phyloP scores from a whole-genome alignment of 2,113 vertebrate species.

The Procavia capensis region DNA sequence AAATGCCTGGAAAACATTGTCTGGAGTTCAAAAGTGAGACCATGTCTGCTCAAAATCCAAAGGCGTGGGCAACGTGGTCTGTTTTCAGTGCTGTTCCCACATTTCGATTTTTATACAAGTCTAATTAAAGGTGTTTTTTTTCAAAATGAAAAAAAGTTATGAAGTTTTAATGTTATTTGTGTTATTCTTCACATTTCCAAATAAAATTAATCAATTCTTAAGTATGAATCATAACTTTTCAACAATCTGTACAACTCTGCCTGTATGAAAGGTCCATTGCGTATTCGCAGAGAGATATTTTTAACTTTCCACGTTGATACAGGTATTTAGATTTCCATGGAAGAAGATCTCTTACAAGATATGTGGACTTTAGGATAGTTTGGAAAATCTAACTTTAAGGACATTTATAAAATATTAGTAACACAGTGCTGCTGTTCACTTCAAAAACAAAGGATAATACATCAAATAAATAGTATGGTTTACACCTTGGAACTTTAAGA shows the following conservation, averaged over 20 bases:
- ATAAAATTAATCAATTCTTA: neutral
- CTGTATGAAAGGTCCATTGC: neutral
- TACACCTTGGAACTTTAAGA: neutral
- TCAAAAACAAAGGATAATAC: neutral
- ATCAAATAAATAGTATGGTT: slow-evolving; percentile 23
- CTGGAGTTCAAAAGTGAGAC: slow-evolving; percentile 28
- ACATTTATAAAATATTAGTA: slow-evolving; percentile 16
- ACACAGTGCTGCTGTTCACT: neutral
- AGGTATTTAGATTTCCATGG: neutral
- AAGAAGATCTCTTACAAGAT: neutral
- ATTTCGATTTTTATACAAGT: neutral
- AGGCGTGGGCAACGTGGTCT: neutral
- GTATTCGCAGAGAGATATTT: neutral
- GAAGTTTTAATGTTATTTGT: neutral
- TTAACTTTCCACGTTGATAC: neutral
- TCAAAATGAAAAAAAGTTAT: slow-evolving; percentile 26
- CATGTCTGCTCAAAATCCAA: neutral
- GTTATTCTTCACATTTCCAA: slow-evolving; percentile 15
- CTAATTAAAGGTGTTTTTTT: neutral
- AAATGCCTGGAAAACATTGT: slow-evolving; percentile 14
- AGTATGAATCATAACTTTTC: neutral
- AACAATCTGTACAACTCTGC: neutral
- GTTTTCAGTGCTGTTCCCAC: neutral
- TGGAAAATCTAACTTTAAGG: neutral
- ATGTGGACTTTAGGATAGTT: neutral